Percentiles rank a stretch among this genome's conserved stretches.
Conservation (phyloP, 2,888 invertebrate genomes). For the Neoaliturus tenellus region DNA sequence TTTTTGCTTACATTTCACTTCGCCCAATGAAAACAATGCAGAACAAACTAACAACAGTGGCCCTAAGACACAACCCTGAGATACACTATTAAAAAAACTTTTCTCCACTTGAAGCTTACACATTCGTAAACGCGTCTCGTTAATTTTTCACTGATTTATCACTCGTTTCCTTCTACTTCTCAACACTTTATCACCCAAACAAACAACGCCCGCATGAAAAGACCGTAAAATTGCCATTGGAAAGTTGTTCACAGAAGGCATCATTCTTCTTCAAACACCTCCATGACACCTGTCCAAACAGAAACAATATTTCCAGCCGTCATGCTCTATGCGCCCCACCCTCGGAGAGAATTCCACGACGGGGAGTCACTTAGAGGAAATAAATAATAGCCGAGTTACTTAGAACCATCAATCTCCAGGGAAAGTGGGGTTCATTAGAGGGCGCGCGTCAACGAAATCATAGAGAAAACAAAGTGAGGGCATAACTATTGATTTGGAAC, state of each 20-base stretch:
- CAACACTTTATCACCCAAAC: background rate
- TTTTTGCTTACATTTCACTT: too few relatives aligned
- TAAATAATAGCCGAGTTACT: conserved; percentile 50
- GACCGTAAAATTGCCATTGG: background rate
- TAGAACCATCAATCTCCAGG: conserved; percentile 41
- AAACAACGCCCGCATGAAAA: background rate
- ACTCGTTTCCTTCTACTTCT: too few relatives aligned
- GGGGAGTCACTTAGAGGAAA: conserved; percentile 49
- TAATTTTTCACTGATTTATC: too few relatives aligned
- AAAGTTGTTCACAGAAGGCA: conserved; percentile 25
- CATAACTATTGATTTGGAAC: conserved; percentile 38
- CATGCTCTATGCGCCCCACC: background rate
- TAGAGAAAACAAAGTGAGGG: conserved; percentile 44
- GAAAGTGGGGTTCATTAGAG: conserved; percentile 44
- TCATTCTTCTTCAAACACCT: conserved; percentile 21
- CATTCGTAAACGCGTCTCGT: too few relatives aligned
- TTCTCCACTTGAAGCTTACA: too few relatives aligned
- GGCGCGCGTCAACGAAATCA: conserved; percentile 13
- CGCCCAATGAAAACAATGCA: too few relatives aligned
- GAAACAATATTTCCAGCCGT: conserved; percentile 45
- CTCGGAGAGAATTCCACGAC: background rate
- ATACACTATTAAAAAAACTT: too few relatives aligned
- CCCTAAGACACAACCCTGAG: too few relatives aligned
- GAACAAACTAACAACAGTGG: too few relatives aligned
- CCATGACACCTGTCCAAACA: conserved; percentile 50